phyloP scores from a whole-genome alignment of 2,113 vertebrate species.

The Xerus inauris region DNA sequence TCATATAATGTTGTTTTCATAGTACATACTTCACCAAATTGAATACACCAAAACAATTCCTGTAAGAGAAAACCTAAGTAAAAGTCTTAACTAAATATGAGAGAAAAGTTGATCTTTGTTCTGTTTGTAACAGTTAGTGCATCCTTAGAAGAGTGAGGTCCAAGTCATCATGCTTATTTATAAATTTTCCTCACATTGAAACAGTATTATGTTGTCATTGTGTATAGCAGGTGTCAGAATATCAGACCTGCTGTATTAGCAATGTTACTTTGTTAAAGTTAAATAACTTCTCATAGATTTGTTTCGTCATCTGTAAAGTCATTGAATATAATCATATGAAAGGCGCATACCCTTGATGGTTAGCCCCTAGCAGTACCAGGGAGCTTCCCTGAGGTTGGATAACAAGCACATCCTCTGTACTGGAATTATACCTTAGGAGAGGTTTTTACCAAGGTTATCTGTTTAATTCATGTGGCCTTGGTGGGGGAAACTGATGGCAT shows the following conservation, averaged over 20 bases:
- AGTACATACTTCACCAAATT: neutral
- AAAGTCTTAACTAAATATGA: conserved; percentile 51
- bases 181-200: neutral
- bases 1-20: neutral
- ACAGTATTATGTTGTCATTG: neutral
- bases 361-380: neutral
- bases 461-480: too few species aligned
- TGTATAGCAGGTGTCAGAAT: neutral
- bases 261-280: neutral
- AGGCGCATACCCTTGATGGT: neutral
- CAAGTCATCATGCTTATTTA: neutral
- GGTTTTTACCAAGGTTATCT: neutral
- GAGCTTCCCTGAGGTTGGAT: neutral
- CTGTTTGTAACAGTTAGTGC: conserved; percentile 33
- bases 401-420: neutral
- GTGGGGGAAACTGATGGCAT: neutral
- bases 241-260: neutral
- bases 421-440: neutral
- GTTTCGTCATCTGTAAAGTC: neutral
- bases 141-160: neutral
- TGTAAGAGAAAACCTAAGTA: neutral
- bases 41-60: neutral
- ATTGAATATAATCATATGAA: neutral
- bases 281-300: neutral
- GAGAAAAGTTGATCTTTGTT: conserved; percentile 5